Evolutionary conservation across 2,888 invertebrate genomes (phyloP).

Genomic region (Hypomecis punctinalis): DNA sequence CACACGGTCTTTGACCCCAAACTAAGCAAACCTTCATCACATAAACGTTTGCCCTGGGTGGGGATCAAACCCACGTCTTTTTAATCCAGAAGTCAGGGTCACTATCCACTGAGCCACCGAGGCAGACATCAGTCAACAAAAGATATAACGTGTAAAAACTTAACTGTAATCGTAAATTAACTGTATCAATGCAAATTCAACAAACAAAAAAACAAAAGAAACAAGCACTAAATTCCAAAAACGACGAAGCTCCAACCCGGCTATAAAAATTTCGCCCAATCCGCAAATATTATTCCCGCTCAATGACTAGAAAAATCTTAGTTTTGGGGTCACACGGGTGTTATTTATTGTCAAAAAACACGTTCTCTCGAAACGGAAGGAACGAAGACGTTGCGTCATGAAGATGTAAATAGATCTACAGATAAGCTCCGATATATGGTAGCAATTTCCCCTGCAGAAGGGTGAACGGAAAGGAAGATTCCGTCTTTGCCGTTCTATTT

Average conservation of each 20-base stretch:
- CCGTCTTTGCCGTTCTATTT: conserved; percentile 63
- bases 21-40: too few relatives aligned
- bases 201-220: too few relatives aligned
- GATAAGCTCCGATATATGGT: conserved; percentile 79
- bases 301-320: conserved; percentile 46
- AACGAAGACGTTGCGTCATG: conserved; percentile 58
- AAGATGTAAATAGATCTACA: conserved; percentile 74
- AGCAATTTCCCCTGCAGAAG: conserved; percentile 74
- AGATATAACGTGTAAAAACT: too few relatives aligned
- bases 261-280: background rate
- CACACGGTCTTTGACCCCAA: too few relatives aligned
- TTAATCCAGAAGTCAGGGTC: too few relatives aligned
- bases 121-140: too few relatives aligned
- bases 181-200: too few relatives aligned
- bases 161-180: too few relatives aligned
- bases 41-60: too few relatives aligned
- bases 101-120: too few relatives aligned
- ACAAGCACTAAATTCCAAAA: background rate
- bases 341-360: conserved; percentile 33
- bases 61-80: too few relatives aligned
- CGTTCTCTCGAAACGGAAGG: conserved; percentile 46
- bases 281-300: conserved; percentile 18
- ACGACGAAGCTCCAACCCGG: background rate
- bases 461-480: conserved; percentile 71
- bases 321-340: conserved; percentile 38